These are phyloP conservation scores for Mesorhabditis belari DNA, from an alignment of 2,888 invertebrate genomes.

Conservation along the genomic window DNA sequence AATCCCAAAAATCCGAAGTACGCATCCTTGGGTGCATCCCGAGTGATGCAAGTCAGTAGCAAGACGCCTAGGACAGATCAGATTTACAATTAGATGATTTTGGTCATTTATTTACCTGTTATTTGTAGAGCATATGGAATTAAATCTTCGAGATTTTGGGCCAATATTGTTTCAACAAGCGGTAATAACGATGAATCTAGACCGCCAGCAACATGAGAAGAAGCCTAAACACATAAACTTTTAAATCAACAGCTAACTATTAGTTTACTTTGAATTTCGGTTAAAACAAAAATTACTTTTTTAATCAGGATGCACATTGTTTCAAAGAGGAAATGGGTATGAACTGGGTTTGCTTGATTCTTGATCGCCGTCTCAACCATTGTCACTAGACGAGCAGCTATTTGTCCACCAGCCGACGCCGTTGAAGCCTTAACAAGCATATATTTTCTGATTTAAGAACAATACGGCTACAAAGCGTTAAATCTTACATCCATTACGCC, in stretches of 20 bases:
- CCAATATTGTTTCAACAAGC: conserved; percentile 85
- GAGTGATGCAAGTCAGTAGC: conserved; percentile 16
- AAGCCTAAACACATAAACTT: conserved; percentile 24
- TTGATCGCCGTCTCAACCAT: conserved; percentile 35
- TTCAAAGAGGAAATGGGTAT: conserved; percentile 97
- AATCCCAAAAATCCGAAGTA: conserved; percentile 85
- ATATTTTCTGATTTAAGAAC: too few species aligned
- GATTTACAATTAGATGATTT: background rate
- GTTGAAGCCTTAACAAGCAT: conserved; percentile 25
- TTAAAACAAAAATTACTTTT: conserved; percentile 36
- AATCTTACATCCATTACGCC: conserved; percentile 36
- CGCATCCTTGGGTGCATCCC: conserved; percentile 63
- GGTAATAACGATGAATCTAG: conserved; percentile 82
- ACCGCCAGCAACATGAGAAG: conserved; percentile 30
- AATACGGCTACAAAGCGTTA: background rate
- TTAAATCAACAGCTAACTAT: background rate
- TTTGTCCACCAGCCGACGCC: conserved; percentile 29
- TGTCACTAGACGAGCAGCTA: conserved; percentile 29
- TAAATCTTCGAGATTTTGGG: conserved; percentile 82
- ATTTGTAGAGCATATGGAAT: conserved; percentile 98
- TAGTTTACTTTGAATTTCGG: too few species aligned
- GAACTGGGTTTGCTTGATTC: conserved; percentile 80
- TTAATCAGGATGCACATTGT: conserved; percentile 70
- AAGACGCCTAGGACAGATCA: conserved; percentile 20
- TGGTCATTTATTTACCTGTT: conserved; percentile 33